phyloP scores from a whole-genome alignment of 2,888 invertebrate species.

The Trisateles emortualis region DNA sequence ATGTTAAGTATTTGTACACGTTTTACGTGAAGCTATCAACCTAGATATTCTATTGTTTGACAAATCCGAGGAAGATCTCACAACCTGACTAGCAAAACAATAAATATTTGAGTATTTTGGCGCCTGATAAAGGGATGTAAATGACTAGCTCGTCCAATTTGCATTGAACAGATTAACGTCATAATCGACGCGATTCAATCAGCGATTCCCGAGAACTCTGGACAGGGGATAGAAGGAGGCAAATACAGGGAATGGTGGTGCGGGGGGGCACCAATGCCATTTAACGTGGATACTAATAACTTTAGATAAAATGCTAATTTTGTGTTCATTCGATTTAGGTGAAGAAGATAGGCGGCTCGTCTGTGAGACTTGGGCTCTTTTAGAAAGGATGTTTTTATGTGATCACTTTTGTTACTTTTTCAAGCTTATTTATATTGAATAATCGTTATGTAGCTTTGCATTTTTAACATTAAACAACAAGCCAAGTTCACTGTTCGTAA shows the following conservation, averaged over 20 bases:
- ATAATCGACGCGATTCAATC: slow-evolving; percentile 86
- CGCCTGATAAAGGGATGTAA: slow-evolving; percentile 84
- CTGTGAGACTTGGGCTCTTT: slow-evolving; percentile 34
- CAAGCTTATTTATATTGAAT: neutral
- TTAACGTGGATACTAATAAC: slow-evolving; percentile 80
- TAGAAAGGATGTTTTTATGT: slow-evolving; percentile 41
- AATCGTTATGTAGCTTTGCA: neutral
- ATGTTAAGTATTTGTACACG: slow-evolving; percentile 28
- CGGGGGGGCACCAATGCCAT: slow-evolving; percentile 53
- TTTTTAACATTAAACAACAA: neutral
- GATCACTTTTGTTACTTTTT: neutral
- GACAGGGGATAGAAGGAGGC: slow-evolving; percentile 62
- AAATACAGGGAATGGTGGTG: slow-evolving; percentile 39
- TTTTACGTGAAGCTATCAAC: slow-evolving; percentile 34
- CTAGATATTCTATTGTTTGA: slow-evolving; percentile 44
- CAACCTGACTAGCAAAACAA: slow-evolving; percentile 68
- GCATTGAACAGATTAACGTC: slow-evolving; percentile 86
- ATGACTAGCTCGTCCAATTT: slow-evolving; percentile 85
- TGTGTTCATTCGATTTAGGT: slow-evolving; percentile 84
- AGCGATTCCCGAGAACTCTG: slow-evolving; percentile 76
- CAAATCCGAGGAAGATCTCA: slow-evolving; percentile 29
- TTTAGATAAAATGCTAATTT: slow-evolving; percentile 86
- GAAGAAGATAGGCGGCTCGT: slow-evolving; percentile 65
- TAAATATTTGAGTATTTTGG: slow-evolving; percentile 83
- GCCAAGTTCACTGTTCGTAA: too few species aligned